These are phyloP conservation scores for Drosophila simulans DNA, from an alignment of 1,140 invertebrate species.

Conservation along the genomic window DNA sequence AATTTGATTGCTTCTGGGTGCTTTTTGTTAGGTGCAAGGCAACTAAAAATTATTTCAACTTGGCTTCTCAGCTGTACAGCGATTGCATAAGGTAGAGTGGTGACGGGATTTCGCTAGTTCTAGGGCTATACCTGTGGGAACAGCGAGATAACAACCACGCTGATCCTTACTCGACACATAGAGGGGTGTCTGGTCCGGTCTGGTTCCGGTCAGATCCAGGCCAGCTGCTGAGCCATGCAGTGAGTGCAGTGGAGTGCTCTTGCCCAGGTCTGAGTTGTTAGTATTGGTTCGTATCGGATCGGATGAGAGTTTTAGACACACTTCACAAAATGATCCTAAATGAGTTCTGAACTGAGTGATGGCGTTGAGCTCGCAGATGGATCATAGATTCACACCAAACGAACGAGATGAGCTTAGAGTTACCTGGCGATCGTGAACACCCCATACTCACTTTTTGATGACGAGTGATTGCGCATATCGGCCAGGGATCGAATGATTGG, in stretches of 20 bases:
- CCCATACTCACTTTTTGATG: constrained; percentile 95
- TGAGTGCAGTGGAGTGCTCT: constrained; percentile 69
- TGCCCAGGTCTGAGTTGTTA: constrained; percentile 52
- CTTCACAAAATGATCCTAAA: constrained; percentile 46
- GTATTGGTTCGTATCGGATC: constrained; percentile 35
- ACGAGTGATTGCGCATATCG: constrained; percentile 98
- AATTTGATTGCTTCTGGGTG: constrained; percentile 18
- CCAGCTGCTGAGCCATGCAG: constrained; percentile 63
- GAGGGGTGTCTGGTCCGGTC: constrained; percentile 85
- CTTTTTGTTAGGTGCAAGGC: constrained; percentile 35
- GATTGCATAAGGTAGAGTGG: constrained; percentile 3
- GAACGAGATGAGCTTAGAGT: constrained; percentile 64
- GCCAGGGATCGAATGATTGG: constrained; percentile 98
- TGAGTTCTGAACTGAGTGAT: constrained; percentile 25
- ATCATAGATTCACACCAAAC: constrained; percentile 52
- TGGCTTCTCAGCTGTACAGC: constrained; percentile 35
- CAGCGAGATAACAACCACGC: constrained; percentile 91
- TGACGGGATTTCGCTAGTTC: constrained; percentile 19
- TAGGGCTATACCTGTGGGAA: constrained; percentile 87
- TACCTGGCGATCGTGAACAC: constrained; percentile 2
- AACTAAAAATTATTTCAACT: constrained; percentile 30
- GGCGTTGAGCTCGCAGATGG: constrained; percentile 22
- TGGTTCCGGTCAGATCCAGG: constrained; percentile 65
- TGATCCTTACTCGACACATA: constrained; percentile 87
- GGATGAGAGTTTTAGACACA: constrained; percentile 66